A percentile compares a stretch with the other conserved stretches of the same genome.
Conservation (phyloP, 2,113 vertebrate species). For the Bujurquina vittata region DNA sequence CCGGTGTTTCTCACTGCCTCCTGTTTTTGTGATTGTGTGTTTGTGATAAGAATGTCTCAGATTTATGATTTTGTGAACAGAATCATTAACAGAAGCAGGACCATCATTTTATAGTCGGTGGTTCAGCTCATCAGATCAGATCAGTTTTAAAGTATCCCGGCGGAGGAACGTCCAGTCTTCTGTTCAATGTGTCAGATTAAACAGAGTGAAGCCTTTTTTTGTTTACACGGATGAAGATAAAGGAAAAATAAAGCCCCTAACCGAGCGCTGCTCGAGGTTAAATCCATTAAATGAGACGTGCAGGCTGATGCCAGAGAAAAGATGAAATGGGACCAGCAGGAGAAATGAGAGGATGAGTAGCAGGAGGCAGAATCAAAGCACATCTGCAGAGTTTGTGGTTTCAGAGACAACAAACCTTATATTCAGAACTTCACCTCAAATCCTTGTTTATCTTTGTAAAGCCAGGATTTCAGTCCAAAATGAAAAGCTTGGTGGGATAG, state of each 20-base stretch:
- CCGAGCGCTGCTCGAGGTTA: fast-evolving
- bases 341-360: neutral
- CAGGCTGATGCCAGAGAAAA: neutral
- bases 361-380: neutral
- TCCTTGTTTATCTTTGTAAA: neutral
- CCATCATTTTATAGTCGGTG: neutral
- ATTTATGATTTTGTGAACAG: neutral
- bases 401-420: neutral
- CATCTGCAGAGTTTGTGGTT: neutral
- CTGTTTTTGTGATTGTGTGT: neutral
- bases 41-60: fast-evolving
- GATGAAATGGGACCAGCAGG: neutral
- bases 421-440: neutral
- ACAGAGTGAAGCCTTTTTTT: too few relatives aligned
- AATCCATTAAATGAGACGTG: neutral
- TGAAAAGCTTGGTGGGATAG: fast-evolving
- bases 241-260: neutral
- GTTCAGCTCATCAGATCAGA: neutral
- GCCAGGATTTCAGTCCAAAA: neutral
- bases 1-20: neutral
- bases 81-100: neutral
- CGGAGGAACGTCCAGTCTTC: too few relatives aligned
- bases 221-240: neutral
- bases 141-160: neutral
- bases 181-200: neutral